Evolutionary conservation across 1,140 invertebrate genomes (phyloP).

Genomic region (Dinoponera quadriceps): DNA sequence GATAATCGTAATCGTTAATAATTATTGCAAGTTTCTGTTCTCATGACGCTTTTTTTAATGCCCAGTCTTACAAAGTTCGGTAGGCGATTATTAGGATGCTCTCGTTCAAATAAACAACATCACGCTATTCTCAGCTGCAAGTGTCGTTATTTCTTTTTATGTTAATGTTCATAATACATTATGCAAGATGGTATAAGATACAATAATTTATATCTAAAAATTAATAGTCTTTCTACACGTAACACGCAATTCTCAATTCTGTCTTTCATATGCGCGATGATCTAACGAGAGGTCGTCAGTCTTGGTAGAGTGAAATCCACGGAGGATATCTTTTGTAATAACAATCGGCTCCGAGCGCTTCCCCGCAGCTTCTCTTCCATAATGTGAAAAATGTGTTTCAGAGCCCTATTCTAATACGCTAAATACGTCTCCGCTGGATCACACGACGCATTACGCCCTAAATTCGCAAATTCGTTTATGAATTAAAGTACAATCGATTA

Average conservation of each 20-base stretch:
- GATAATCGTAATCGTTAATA: background rate
- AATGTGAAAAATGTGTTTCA: conserved; percentile 21
- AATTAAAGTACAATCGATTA: conserved; percentile 48
- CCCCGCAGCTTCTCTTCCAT: background rate
- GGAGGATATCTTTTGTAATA: background rate
- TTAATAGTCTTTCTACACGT: conserved; percentile 45
- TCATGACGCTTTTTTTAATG: background rate
- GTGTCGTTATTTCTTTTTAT: conserved; percentile 36
- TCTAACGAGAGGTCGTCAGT: conserved; percentile 57
- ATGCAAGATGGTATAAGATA: conserved; percentile 50
- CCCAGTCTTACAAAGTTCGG: conserved; percentile 13
- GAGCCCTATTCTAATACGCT: background rate
- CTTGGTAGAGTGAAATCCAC: conserved; percentile 60
- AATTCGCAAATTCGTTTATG: conserved; percentile 26
- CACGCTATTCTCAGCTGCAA: background rate
- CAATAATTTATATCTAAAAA: conserved; percentile 53
- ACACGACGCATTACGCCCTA: conserved; percentile 19
- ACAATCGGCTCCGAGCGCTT: conserved; percentile 17
- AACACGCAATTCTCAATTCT: background rate
- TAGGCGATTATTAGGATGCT: conserved; percentile 26
- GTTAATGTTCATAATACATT: conserved; percentile 56
- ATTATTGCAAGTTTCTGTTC: conserved; percentile 1
- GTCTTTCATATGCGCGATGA: conserved; percentile 39
- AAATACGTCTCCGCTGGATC: conserved; percentile 8
- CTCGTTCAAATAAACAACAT: conserved; percentile 52